phyloP scores from a whole-genome alignment of 2,113 vertebrate species.

The Acrocephalus arundinaceus region DNA sequence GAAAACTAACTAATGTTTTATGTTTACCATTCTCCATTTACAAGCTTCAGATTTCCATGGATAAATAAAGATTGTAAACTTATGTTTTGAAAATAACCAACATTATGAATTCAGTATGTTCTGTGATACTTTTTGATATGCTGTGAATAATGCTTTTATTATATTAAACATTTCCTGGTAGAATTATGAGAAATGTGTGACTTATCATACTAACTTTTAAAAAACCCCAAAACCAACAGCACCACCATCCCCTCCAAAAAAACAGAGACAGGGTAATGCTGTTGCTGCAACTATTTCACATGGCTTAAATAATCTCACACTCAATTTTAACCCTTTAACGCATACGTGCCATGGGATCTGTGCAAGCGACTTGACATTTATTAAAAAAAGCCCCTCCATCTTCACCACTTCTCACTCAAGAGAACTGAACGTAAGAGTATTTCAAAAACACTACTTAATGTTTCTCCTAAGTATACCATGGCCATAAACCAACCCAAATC shows the following conservation, averaged over 20 bases:
- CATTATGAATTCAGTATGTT: background rate
- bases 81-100: background rate
- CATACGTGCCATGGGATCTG: rapidly evolving
- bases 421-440: background rate
- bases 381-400: background rate
- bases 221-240: background rate
- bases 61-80: background rate
- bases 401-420: background rate
- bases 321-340: background rate
- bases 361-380: background rate
- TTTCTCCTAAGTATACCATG: background rate
- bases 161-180: background rate
- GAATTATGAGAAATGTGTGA: background rate
- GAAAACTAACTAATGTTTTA: background rate
- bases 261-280: background rate
- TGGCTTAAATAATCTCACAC: background rate
- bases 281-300: background rate
- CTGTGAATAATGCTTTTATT: background rate
- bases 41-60: background rate
- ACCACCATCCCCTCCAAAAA: rapidly evolving
- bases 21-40: background rate
- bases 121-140: background rate
- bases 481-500: background rate
- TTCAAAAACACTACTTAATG: background rate
- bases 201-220: background rate